These are phyloP conservation scores for Pecten maximus DNA, from an alignment of 2,888 invertebrate species.

Conservation along the genomic window DNA sequence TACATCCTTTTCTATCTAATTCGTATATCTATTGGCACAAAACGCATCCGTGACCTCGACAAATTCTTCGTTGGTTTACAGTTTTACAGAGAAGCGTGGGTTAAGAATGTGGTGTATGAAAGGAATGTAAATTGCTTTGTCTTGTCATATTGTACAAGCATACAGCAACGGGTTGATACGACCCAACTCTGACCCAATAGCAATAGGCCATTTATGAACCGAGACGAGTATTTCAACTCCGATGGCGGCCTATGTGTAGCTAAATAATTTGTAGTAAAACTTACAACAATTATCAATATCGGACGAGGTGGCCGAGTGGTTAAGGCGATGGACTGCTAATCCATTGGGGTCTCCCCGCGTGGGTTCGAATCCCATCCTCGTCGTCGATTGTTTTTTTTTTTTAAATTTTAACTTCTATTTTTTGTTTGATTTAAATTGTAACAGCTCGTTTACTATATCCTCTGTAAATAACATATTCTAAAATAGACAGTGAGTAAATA, in stretches of 20 bases:
- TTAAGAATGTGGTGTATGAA: background rate
- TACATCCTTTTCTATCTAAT: background rate
- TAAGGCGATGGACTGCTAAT: slow-evolving; percentile 94
- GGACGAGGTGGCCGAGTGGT: slow-evolving; percentile 93
- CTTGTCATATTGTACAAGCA: background rate
- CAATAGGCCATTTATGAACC: background rate
- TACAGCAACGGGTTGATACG: background rate
- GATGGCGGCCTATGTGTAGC: too few relatives aligned
- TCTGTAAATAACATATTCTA: too few relatives aligned
- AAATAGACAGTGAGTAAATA: too few relatives aligned
- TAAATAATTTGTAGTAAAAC: background rate
- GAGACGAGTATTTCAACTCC: too few relatives aligned
- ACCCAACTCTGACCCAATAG: background rate
- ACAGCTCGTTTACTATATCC: too few relatives aligned
- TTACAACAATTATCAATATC: background rate
- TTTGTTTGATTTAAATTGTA: too few relatives aligned
- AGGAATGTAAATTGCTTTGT: background rate
- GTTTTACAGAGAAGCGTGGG: background rate
- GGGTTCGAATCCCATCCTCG: slow-evolving; percentile 91
- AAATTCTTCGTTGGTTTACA: background rate
- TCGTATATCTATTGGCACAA: background rate
- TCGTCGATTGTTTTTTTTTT: slow-evolving; percentile 63
- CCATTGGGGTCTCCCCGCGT: slow-evolving; percentile 93
- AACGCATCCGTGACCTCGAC: slow-evolving; percentile 13
- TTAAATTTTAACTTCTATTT: too few relatives aligned